phyloP scores from a whole-genome alignment of 2,797 vertebrate genomes.

The Lacerta agilis region DNA sequence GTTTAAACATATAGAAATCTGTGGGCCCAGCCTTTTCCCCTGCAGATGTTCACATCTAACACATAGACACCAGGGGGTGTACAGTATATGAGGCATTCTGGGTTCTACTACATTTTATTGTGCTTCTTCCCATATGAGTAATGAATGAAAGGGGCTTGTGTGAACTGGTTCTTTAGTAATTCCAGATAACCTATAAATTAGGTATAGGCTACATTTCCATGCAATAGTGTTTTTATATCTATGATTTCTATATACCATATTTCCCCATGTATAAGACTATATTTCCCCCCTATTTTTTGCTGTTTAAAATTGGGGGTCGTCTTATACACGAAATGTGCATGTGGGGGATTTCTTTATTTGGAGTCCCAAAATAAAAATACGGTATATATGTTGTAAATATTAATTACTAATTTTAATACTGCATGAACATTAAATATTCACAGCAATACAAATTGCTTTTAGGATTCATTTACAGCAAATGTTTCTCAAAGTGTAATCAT shows the following conservation, averaged over 20 bases:
- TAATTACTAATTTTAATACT: slow-evolving; percentile 21
- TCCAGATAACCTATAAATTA: neutral
- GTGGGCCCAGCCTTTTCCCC: neutral
- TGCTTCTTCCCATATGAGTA: neutral
- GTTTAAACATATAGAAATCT: neutral
- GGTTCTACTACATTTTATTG: neutral
- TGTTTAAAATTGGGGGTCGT: too few relatives aligned
- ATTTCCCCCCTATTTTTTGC: too few relatives aligned
- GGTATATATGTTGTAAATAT: neutral
- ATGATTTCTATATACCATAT: neutral
- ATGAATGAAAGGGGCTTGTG: neutral
- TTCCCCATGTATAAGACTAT: too few relatives aligned
- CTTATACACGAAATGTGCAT: too few relatives aligned
- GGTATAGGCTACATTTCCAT: neutral
- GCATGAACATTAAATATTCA: slow-evolving; percentile 30
- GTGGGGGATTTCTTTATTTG: too few relatives aligned
- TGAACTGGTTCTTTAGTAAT: neutral
- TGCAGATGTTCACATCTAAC: neutral
- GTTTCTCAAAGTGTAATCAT: slow-evolving; percentile 11
- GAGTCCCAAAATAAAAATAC: too few relatives aligned
- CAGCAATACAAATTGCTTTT: slow-evolving; percentile 14
- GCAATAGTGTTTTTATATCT: neutral
- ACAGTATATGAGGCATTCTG: too few relatives aligned
- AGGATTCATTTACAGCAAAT: neutral
- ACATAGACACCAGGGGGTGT: neutral